phyloP scores from a whole-genome alignment of 2,113 vertebrate genomes.

The Felis chaus region DNA sequence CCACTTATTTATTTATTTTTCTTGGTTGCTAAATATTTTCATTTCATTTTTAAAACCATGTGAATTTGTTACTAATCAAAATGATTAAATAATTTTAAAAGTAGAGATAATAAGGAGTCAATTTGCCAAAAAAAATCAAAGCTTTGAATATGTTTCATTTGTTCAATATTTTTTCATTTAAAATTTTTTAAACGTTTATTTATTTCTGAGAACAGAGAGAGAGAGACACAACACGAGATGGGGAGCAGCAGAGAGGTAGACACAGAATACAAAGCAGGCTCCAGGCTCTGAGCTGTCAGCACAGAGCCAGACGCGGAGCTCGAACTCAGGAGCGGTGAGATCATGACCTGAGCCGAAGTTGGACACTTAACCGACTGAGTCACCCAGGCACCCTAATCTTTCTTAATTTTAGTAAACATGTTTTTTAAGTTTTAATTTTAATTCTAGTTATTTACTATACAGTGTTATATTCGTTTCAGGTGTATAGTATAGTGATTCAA shows the following conservation, averaged over 20 bases:
- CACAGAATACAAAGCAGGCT: no score
- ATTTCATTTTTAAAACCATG: conserved; percentile 11
- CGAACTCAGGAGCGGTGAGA: no score
- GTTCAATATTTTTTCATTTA: background rate
- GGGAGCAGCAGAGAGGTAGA: no score
- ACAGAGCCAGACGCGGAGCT: no score
- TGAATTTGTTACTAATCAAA: background rate
- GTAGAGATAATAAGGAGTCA: background rate
- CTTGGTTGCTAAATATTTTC: background rate
- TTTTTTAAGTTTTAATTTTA: background rate
- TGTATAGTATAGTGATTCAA: background rate
- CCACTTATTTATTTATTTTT: background rate
- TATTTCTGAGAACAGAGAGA: no score
- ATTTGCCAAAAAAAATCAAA: background rate
- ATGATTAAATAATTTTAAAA: background rate
- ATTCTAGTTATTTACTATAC: background rate
- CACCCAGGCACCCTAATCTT: no score
- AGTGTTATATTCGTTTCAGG: background rate
- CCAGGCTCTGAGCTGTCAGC: no score
- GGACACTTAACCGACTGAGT: no score
- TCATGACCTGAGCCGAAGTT: no score
- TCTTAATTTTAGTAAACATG: background rate
- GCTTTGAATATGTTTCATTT: background rate
- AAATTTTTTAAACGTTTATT: no score
- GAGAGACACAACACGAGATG: no score